Percentiles rank a stretch among this genome's conserved stretches.
phyloP scores from a whole-genome alignment of 2,797 vertebrate species.

The Arremon brunneinucha region DNA sequence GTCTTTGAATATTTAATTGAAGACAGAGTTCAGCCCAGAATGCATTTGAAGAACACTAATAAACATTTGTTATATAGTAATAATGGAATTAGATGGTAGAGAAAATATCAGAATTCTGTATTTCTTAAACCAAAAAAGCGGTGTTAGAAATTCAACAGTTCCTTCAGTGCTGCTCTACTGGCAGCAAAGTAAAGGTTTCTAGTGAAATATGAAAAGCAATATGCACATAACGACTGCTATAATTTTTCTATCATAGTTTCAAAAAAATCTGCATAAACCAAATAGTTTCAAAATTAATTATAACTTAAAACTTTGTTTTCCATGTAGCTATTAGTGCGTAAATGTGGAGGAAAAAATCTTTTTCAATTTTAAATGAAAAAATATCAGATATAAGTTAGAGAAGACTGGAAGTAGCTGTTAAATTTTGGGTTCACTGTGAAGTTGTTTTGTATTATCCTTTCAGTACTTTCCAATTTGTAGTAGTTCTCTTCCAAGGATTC shows the following conservation, averaged over 20 bases:
- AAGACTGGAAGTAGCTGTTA: neutral
- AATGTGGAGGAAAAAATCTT: rapidly evolving
- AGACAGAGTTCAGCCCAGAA: neutral
- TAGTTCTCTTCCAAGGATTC: neutral
- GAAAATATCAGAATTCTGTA: neutral
- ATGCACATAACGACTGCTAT: neutral
- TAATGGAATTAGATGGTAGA: neutral
- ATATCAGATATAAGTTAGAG: neutral
- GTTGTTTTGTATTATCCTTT: neutral
- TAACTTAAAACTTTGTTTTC: neutral
- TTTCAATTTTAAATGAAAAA: neutral
- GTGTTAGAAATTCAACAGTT: neutral
- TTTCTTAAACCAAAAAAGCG: neutral
- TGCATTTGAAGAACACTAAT: neutral
- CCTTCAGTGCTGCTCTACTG: neutral
- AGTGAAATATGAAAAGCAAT: neutral
- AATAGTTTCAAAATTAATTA: neutral
- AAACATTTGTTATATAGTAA: neutral
- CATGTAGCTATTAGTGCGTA: neutral
- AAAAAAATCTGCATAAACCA: neutral
- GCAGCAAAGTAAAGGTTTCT: neutral
- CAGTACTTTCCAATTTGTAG: neutral
- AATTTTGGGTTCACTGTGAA: neutral
- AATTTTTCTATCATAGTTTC: neutral
- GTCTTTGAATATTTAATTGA: slow-evolving; percentile 3